Conservation (phyloP, 1,140 invertebrate genomes). For the Caligus rogercresseyi region DNA sequence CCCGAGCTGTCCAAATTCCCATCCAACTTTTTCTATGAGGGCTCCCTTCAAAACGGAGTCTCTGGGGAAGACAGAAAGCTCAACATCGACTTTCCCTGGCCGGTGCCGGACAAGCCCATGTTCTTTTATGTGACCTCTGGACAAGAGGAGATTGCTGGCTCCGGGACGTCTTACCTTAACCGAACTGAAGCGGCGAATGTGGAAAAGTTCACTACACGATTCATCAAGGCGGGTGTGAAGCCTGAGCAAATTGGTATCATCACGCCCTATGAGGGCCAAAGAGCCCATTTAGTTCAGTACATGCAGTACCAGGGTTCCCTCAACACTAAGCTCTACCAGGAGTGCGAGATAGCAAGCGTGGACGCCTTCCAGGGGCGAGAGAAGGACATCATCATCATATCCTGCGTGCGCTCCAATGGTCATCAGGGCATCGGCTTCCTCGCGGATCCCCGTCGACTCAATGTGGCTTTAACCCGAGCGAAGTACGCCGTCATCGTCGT, state of each 20-base stretch:
- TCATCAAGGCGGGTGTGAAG: constrained; percentile 73
- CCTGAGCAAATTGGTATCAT: constrained; percentile 99
- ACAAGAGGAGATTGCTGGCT: constrained; percentile 95
- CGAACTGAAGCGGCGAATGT: constrained; percentile 95
- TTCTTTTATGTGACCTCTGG: constrained; percentile 93
- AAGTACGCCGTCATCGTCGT: constrained; percentile 97
- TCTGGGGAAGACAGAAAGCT: constrained; percentile 44
- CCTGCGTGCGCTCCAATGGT: constrained; percentile 73
- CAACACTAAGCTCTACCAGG: constrained; percentile 90
- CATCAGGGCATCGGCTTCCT: constrained; percentile 83
- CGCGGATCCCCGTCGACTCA: constrained; percentile 88
- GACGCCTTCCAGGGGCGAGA: constrained; percentile 95
- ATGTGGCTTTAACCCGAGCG: constrained; percentile 91
- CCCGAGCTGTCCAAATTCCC: constrained; percentile 92
- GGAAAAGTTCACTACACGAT: constrained; percentile 80
- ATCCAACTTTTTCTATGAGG: constrained; percentile 99
- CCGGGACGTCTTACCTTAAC: constrained; percentile 95
- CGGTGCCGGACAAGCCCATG: constrained; percentile 86
- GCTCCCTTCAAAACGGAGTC: constrained; percentile 93
- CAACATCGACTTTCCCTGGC: constrained; percentile 89
- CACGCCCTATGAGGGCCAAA: constrained; percentile 95
- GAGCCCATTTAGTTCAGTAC: constrained; percentile 88
- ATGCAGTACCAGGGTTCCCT: constrained; percentile 97
- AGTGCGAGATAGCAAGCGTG: constrained; percentile 97
- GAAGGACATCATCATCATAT: constrained; percentile 96